Evolutionary conservation across 1,140 invertebrate species (phyloP).

Genomic region (Atta cephalotes): DNA sequence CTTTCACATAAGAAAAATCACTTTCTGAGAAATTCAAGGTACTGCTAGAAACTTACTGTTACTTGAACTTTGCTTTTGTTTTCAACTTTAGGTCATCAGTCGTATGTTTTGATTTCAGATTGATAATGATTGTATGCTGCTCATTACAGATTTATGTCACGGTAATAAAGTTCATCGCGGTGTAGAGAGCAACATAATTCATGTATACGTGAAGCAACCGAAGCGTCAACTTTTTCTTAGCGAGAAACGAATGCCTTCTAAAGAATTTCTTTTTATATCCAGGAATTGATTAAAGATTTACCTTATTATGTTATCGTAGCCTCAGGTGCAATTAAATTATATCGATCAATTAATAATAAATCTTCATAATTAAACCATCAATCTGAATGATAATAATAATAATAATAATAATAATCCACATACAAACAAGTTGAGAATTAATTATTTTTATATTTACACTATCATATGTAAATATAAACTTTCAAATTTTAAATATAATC

Average conservation of each 20-base stretch:
- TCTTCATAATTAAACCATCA: constrained; percentile 17
- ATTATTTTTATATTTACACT: too few species aligned
- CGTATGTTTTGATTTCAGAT: neutral
- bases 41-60: neutral
- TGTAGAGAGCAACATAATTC: constrained; percentile 39
- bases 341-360: neutral
- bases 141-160: constrained; percentile 51
- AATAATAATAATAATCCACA: neutral
- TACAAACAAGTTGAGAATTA: neutral
- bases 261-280: constrained; percentile 39
- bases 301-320: neutral
- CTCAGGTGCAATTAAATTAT: neutral
- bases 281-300: neutral
- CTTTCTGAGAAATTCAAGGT: neutral
- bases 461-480: neutral
- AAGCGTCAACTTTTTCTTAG: constrained; percentile 42
- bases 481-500: too few species aligned
- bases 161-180: constrained; percentile 52
- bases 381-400: neutral
- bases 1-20: neutral
- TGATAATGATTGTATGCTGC: neutral
- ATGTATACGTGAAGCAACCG: constrained; percentile 29
- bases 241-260: constrained; percentile 18
- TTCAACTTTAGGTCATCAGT: neutral
- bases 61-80: neutral